These are phyloP conservation scores for Plutomurus gul DNA, from an alignment of 1,140 invertebrate species.

Conservation along the genomic window DNA sequence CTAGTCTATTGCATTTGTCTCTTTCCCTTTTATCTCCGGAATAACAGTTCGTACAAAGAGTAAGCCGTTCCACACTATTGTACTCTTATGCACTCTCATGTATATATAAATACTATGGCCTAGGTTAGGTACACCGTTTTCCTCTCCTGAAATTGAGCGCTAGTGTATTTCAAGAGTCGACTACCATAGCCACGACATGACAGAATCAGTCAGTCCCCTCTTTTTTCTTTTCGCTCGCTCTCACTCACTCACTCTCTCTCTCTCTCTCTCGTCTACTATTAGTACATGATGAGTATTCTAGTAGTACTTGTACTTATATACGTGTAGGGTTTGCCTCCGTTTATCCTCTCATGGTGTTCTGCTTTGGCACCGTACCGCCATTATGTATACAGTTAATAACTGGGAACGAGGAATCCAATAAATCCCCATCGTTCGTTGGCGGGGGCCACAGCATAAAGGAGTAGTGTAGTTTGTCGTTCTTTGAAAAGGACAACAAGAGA, in stretches of 20 bases:
- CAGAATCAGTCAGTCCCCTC: too few species aligned
- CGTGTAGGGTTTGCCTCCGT: not conserved
- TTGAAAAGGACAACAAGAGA: not conserved
- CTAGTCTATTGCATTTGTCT: not conserved
- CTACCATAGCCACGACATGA: too few species aligned
- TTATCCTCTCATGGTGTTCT: too few species aligned
- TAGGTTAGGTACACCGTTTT: not conserved
- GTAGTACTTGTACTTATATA: not conserved
- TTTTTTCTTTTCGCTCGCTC: too few species aligned
- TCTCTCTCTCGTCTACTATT: not conserved
- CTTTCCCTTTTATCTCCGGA: not conserved
- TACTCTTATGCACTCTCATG: not conserved
- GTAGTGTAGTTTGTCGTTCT: not conserved
- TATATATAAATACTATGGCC: not conserved
- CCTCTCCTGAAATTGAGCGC: not conserved
- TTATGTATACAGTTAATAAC: not conserved
- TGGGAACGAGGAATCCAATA: constrained; percentile 3
- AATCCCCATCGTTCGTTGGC: not conserved
- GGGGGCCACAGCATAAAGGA: not conserved
- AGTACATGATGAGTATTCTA: not conserved
- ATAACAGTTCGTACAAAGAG: not conserved
- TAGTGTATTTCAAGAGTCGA: not conserved
- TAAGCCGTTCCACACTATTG: not conserved
- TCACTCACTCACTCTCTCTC: not conserved
- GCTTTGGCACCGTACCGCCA: too few species aligned